These are phyloP conservation scores for Drosophila macrospina DNA, from an alignment of 2,888 invertebrate species.

Conservation along the genomic window DNA sequence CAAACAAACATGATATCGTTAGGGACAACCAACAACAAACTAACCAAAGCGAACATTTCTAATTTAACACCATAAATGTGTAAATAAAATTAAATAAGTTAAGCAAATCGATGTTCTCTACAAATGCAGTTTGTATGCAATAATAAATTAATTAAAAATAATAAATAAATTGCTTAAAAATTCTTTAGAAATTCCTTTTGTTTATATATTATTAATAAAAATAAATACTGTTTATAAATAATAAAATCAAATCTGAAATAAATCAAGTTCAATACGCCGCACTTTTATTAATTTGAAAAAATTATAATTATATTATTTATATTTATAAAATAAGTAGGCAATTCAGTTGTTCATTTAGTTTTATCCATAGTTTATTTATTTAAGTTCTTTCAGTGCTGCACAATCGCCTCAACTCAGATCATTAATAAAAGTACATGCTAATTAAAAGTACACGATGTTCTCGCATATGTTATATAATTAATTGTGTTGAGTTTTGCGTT, in stretches of 20 bases:
- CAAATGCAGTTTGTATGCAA: too few relatives aligned
- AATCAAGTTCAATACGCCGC: not conserved
- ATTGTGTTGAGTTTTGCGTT: conserved; percentile 34
- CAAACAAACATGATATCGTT: conserved; percentile 59
- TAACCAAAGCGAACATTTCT: not conserved
- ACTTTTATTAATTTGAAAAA: too few relatives aligned
- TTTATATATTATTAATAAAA: too few relatives aligned
- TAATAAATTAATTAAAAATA: too few relatives aligned
- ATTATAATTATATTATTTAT: too few relatives aligned
- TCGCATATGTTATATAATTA: conserved; percentile 28
- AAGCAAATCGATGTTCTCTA: too few relatives aligned
- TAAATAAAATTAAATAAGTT: too few relatives aligned
- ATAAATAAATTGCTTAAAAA: too few relatives aligned
- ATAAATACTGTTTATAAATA: too few relatives aligned
- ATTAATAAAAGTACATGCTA: conserved; percentile 23
- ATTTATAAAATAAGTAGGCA: too few relatives aligned
- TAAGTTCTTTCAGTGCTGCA: conserved; percentile 66
- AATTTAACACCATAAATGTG: too few relatives aligned
- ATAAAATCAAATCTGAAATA: not conserved
- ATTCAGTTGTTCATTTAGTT: not conserved
- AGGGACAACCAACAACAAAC: conserved; percentile 43
- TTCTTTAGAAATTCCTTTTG: too few relatives aligned
- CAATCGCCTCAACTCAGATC: conserved; percentile 49
- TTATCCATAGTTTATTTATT: conserved; percentile 63
- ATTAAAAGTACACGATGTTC: conserved; percentile 43